These are phyloP conservation scores for Pemphigus obesinymphae DNA, from an alignment of 1,140 invertebrate genomes.

Conservation along the genomic window DNA sequence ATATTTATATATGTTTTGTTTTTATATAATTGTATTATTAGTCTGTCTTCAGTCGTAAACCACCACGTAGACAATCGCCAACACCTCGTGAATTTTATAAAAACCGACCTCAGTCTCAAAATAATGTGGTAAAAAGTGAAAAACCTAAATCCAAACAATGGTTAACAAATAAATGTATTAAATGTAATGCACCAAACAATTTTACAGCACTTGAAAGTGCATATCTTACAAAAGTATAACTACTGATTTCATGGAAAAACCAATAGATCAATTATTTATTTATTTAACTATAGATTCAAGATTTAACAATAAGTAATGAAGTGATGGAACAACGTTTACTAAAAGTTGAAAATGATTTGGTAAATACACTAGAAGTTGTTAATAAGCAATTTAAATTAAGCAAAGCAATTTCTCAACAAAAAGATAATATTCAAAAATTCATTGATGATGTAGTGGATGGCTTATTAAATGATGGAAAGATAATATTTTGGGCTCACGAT, in stretches of 20 bases:
- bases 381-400: slow-evolving; percentile 27
- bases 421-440: slow-evolving; percentile 8
- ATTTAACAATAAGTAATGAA: slow-evolving; percentile 22
- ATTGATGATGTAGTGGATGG: slow-evolving; percentile 20
- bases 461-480: slow-evolving; percentile 4
- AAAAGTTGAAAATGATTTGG: slow-evolving; percentile 10
- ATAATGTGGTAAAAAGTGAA: neutral
- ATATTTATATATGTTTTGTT: too few relatives aligned
- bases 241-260: neutral
- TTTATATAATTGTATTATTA: neutral
- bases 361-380: slow-evolving; percentile 4
- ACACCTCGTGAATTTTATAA: slow-evolving; percentile 23
- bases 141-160: neutral
- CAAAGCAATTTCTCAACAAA: slow-evolving; percentile 18
- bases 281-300: slow-evolving; percentile 30
- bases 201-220: slow-evolving; percentile 17
- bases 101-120: neutral
- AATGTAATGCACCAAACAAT: slow-evolving; percentile 17
- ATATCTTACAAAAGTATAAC: slow-evolving; percentile 15
- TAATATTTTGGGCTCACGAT: slow-evolving; percentile 29
- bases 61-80: slow-evolving; percentile 16
- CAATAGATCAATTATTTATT: neutral
- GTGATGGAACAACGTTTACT: neutral
- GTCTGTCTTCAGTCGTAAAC: neutral
- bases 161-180: neutral